phyloP scores from a whole-genome alignment of 2,888 invertebrate species.

The Drosophila borborema region DNA sequence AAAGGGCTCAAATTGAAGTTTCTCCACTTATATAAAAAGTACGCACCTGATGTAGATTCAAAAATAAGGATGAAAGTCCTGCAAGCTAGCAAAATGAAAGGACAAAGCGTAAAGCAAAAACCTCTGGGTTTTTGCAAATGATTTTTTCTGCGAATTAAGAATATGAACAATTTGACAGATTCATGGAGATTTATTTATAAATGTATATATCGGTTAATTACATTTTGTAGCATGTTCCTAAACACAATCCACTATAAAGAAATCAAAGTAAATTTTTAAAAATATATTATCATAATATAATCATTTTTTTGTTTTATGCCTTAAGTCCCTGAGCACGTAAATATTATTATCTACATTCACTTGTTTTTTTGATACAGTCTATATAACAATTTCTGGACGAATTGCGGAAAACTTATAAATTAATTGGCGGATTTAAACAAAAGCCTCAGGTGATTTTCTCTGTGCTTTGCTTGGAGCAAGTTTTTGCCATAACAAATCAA shows the following conservation, averaged over 20 bases:
- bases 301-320: too few relatives aligned
- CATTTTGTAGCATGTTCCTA: too few relatives aligned
- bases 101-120: neutral
- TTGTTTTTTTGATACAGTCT: too few relatives aligned
- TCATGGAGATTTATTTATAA: too few relatives aligned
- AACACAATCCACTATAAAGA: too few relatives aligned
- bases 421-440: neutral
- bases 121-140: neutral
- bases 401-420: neutral
- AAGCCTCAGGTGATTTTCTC: conserved; percentile 18
- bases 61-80: neutral
- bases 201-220: too few relatives aligned
- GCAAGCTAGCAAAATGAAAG: neutral
- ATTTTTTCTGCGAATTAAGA: too few relatives aligned
- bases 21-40: neutral
- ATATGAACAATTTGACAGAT: too few relatives aligned
- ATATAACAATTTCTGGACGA: neutral
- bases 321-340: too few relatives aligned
- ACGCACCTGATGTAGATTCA: neutral
- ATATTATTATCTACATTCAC: too few relatives aligned
- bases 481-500: conserved; percentile 64
- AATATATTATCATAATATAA: too few relatives aligned
- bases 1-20: neutral
- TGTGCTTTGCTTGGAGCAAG: conserved; percentile 23
- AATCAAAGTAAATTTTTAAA: too few relatives aligned